Base-by-base conservation (phyloP, 2,888 invertebrate genomes). In the Charanyca ferruginea region DNA sequence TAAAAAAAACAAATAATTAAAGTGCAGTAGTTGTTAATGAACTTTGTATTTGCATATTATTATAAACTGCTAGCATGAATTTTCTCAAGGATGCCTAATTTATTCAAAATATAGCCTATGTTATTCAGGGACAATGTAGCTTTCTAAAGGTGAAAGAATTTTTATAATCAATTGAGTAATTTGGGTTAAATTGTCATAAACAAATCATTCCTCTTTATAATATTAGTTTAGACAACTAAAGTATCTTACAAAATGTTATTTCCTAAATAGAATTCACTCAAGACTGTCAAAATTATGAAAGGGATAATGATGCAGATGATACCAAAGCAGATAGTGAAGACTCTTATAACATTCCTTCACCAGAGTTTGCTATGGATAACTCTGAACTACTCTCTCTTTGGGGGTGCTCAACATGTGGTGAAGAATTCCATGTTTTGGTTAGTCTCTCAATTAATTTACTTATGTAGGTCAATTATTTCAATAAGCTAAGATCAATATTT, bases 341-440 rank as follows among this genome's bases (percentile, higher is more conserved):
- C 25, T 89, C 88, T 13, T 92, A 85, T 71, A 88, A 91, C 57
- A 84, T 90, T 54, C 90, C 91, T 41, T 92, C 93, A 25, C 92
- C 94, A 45, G 78, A 80, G 49, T 89, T 89, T 68, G 89, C 89
- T 25, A 90, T 89, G 38, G 90, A 91, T 22, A 88, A 87, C 59
- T 82, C 88, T 1, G 89, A 87, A 35, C 66, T 89, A 3, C 54
- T 67, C 0, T 73, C 74, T 18, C 49, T 78, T 8, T 92, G 90
- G 91, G 83, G 76, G 3, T 94, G 93, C 74, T 79, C 86, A 51
- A 79, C 82, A 53, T 94, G 93, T 71, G 83, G 77, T 38, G 88
- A 89, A 83, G 87, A 90, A 51, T 94, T 91, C 79, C 79, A 83
- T 79, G 83, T 92, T 69, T 76, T 89, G 89, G 94, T 94, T 41